Evolutionary conservation across 2,888 invertebrate species (phyloP).

Genomic region (Bruchidius siliquastri): DNA sequence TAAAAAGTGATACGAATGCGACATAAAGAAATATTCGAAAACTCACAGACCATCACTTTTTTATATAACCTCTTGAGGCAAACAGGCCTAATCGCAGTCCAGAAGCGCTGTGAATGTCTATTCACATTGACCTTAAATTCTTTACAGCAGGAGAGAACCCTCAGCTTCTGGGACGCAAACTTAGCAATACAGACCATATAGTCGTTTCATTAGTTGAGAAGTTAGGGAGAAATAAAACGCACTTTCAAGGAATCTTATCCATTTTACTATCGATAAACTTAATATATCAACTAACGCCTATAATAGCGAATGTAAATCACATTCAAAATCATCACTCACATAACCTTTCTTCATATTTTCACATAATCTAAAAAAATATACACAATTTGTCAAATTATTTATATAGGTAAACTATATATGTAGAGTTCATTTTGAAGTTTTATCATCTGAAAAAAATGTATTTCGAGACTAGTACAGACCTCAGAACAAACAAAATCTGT

Average conservation of each 20-base stretch:
- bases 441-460: background rate
- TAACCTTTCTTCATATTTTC: slow-evolving; percentile 19
- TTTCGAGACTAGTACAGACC: background rate
- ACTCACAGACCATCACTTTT: too few relatives aligned
- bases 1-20: too few relatives aligned
- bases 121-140: too few relatives aligned
- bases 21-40: too few relatives aligned
- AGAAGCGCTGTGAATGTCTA: too few relatives aligned
- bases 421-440: slow-evolving; percentile 6
- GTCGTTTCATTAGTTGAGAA: too few relatives aligned
- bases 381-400: slow-evolving; percentile 21
- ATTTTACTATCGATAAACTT: background rate
- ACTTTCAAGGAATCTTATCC: background rate
- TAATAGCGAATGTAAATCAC: slow-evolving; percentile 3
- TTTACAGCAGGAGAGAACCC: too few relatives aligned
- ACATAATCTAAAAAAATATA: slow-evolving; percentile 30
- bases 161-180: too few relatives aligned
- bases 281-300: slow-evolving; percentile 5
- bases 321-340: background rate
- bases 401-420: slow-evolving; percentile 3
- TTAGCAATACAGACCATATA: too few relatives aligned
- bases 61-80: too few relatives aligned
- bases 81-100: too few relatives aligned
- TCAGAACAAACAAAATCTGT: background rate
- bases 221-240: background rate